Percentiles rank a stretch among this genome's conserved stretches.
Evolutionary conservation across 2,888 invertebrate genomes (phyloP).

Genomic region (Drosophila tanythrix): DNA sequence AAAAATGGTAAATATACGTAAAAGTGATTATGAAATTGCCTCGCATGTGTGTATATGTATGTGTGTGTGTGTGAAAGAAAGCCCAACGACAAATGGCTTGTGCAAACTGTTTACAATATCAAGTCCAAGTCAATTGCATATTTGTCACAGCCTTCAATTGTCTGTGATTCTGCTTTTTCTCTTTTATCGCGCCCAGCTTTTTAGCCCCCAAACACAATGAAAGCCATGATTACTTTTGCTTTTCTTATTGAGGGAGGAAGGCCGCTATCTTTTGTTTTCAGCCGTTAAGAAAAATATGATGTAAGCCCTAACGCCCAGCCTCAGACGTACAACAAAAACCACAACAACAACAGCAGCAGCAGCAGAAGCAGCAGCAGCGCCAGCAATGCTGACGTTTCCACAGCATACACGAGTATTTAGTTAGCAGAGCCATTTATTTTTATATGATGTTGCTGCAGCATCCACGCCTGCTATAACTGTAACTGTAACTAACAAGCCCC

Average conservation of each 20-base stretch:
- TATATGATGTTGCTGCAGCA: slow-evolving; percentile 71
- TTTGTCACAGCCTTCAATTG: slow-evolving; percentile 54
- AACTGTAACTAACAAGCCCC: slow-evolving; percentile 64
- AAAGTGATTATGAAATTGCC: slow-evolving; percentile 71
- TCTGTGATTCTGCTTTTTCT: slow-evolving; percentile 36
- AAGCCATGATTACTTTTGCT: slow-evolving; percentile 41
- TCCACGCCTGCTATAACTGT: slow-evolving; percentile 54
- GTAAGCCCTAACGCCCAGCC: slow-evolving; percentile 64
- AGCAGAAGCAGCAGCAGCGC: slow-evolving; percentile 9
- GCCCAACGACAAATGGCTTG: slow-evolving; percentile 13
- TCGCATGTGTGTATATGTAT: slow-evolving; percentile 8
- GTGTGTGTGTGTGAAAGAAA: neutral
- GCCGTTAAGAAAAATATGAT: slow-evolving; percentile 72
- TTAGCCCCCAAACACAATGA: slow-evolving; percentile 26
- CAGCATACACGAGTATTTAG: slow-evolving; percentile 48
- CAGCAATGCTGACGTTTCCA: slow-evolving; percentile 4
- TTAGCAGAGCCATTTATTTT: slow-evolving; percentile 70
- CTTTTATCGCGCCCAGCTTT: slow-evolving; percentile 2
- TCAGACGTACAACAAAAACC: neutral
- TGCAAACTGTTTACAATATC: slow-evolving; percentile 51
- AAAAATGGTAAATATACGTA: slow-evolving; percentile 69
- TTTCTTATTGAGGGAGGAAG: slow-evolving; percentile 15
- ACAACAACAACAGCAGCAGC: slow-evolving; percentile 5
- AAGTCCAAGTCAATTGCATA: slow-evolving; percentile 61
- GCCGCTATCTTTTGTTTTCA: slow-evolving; percentile 60